Conservation (phyloP, 2,113 vertebrate genomes). For the Hemichromis elongatus region DNA sequence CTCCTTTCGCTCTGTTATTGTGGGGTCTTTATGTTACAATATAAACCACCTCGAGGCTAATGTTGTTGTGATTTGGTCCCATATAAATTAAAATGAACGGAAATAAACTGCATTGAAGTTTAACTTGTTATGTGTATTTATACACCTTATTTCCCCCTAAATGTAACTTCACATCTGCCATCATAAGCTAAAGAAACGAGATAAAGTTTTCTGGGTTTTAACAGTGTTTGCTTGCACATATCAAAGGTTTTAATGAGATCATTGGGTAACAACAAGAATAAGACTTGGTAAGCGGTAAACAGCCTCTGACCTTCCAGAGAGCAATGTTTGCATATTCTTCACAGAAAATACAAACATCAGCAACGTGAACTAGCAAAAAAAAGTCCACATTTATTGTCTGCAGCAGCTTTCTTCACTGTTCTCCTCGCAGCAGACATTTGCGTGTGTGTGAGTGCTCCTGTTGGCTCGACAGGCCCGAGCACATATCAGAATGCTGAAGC, state of each 20-base stretch:
- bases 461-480: conserved; percentile 55
- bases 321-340: neutral
- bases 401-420: neutral
- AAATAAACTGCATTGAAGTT: neutral
- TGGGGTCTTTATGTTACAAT: neutral
- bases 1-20: neutral
- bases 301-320: neutral
- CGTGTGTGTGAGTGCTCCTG: neutral
- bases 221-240: neutral
- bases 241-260: neutral
- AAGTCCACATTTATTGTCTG: neutral
- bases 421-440: neutral
- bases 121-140: neutral
- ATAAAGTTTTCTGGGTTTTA: neutral
- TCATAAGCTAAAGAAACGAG: neutral
- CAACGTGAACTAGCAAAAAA: neutral
- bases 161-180: neutral
- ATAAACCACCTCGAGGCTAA: neutral
- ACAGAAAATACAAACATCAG: neutral
- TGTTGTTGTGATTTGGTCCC: neutral
- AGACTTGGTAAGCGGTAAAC: neutral
- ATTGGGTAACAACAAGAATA: neutral
- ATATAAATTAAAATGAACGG: neutral
- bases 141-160: too few relatives aligned
- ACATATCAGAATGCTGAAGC: conserved; percentile 52